phyloP scores from a whole-genome alignment of 2,888 invertebrate species.

The Cenopis cana region DNA sequence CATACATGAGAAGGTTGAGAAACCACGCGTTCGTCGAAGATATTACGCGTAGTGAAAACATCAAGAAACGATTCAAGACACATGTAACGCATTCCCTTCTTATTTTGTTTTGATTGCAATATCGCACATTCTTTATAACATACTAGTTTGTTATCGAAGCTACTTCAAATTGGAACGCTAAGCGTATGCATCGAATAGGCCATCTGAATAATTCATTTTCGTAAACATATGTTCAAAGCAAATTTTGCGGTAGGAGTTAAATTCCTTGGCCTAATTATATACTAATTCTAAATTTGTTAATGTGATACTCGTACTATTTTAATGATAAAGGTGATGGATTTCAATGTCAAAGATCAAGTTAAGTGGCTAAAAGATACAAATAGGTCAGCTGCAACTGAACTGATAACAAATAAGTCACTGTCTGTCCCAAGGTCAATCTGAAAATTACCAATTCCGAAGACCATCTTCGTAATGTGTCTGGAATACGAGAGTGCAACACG shows the following conservation, averaged over 20 bases:
- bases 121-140: not conserved
- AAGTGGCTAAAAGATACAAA: not conserved
- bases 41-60: not conserved
- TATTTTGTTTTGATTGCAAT: not conserved
- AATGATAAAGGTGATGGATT: not conserved
- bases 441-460: too few species aligned
- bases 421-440: too few species aligned
- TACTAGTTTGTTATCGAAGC: not conserved
- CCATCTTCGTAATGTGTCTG: too few species aligned
- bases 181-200: not conserved
- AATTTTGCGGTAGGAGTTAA: conserved; percentile 28
- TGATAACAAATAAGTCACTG: too few species aligned
- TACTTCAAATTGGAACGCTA: not conserved
- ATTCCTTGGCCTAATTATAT: conserved; percentile 36
- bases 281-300: conserved; percentile 14
- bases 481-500: too few species aligned
- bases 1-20: conserved; percentile 19
- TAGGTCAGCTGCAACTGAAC: too few species aligned
- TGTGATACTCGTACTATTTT: not conserved
- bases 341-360: conserved; percentile 28
- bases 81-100: too few species aligned
- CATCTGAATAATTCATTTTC: conserved; percentile 36
- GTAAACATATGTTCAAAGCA: conserved; percentile 13
- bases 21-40: conserved; percentile 27
- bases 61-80: not conserved